A percentile compares a stretch with the other conserved stretches of the same genome.
These are phyloP conservation scores for Aquatica leii DNA, from an alignment of 2,888 invertebrate species.

Conservation along the genomic window DNA sequence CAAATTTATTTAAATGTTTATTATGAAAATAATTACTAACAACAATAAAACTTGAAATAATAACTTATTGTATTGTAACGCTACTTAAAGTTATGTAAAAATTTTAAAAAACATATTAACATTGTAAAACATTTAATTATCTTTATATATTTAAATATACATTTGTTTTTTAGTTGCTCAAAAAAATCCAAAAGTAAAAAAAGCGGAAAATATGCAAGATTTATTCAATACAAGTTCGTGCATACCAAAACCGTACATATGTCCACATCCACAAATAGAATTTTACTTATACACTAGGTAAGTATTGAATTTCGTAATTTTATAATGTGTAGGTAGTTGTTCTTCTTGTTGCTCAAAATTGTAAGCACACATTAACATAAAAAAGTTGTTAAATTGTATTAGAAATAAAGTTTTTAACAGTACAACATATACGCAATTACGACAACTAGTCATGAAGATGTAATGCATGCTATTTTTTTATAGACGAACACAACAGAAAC, in stretches of 20 bases:
- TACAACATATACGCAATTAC: too few species aligned
- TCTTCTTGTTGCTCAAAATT: too few species aligned
- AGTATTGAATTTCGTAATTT: slow-evolving; percentile 28
- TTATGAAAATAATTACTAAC: too few species aligned
- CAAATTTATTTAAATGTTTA: too few species aligned
- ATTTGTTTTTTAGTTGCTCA: slow-evolving; percentile 24
- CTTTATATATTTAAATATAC: neutral
- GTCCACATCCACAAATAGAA: slow-evolving; percentile 84
- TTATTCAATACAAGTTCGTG: slow-evolving; percentile 83
- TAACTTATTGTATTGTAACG: neutral
- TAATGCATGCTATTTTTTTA: slow-evolving; percentile 33
- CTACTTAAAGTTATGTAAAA: too few species aligned
- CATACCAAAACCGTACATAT: slow-evolving; percentile 79
- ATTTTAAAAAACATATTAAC: too few species aligned
- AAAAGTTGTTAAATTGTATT: too few species aligned
- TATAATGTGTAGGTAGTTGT: neutral
- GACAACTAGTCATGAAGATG: too few species aligned
- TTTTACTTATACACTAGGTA: slow-evolving; percentile 85
- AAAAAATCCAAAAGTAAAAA: slow-evolving; percentile 61
- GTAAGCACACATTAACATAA: neutral
- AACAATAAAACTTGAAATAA: neutral
- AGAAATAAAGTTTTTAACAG: too few species aligned
- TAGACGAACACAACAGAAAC: slow-evolving; percentile 78
- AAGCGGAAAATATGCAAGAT: slow-evolving; percentile 70
- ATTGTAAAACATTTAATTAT: too few species aligned